These are phyloP conservation scores for Climacteris rufus DNA, from an alignment of 2,113 vertebrate species.

Conservation along the genomic window DNA sequence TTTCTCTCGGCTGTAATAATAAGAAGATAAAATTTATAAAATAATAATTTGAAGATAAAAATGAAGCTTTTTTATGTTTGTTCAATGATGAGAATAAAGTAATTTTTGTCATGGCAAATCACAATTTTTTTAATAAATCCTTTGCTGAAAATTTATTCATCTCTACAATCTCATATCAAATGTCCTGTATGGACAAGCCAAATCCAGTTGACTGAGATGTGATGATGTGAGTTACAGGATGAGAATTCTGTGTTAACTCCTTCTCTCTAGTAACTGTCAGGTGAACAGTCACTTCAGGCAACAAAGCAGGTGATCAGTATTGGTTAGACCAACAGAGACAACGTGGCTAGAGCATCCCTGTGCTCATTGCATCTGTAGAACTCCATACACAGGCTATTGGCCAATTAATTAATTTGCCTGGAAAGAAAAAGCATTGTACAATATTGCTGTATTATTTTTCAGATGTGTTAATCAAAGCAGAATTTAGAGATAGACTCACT, in stretches of 20 bases:
- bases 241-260: background rate
- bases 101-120: background rate
- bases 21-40: too few species aligned
- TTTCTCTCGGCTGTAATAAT: background rate
- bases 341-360: background rate
- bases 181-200: background rate
- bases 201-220: background rate
- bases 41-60: background rate
- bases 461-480: background rate
- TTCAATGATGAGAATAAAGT: background rate
- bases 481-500: background rate
- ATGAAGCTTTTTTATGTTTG: background rate
- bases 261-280: background rate
- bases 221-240: background rate
- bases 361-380: background rate
- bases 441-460: background rate
- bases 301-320: accelerated
- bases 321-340: background rate
- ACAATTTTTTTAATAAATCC: background rate
- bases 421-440: background rate
- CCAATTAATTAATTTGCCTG: background rate
- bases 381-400: background rate
- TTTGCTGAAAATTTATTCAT: background rate
- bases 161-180: background rate
- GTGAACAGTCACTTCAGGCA: background rate